phyloP scores from a whole-genome alignment of 2,888 invertebrate species.

The Ceramica pisi region DNA sequence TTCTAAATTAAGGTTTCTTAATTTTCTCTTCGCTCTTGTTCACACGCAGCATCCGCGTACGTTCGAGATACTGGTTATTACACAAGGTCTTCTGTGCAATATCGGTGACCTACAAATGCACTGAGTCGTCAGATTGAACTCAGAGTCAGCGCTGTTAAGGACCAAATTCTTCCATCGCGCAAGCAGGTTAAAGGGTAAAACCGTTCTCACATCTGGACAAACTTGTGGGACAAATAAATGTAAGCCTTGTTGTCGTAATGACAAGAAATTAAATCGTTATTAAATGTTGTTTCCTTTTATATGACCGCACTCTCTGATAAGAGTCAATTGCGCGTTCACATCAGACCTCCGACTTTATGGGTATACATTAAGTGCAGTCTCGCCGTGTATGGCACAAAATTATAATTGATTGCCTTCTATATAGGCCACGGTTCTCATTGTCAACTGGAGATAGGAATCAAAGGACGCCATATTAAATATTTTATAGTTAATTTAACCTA shows the following conservation, averaged over 20 bases:
- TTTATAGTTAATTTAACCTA: slow-evolving; percentile 22
- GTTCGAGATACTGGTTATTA: slow-evolving; percentile 76
- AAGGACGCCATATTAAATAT: slow-evolving; percentile 67
- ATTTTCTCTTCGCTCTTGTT: slow-evolving; percentile 65
- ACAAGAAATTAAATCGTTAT: slow-evolving; percentile 77
- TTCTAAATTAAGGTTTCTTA: slow-evolving; percentile 58
- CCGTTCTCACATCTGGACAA: slow-evolving; percentile 78
- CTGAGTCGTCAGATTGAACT: slow-evolving; percentile 75
- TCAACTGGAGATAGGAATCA: slow-evolving; percentile 79
- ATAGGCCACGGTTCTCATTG: slow-evolving; percentile 81
- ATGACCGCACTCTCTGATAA: slow-evolving; percentile 83
- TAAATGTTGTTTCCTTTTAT: slow-evolving; percentile 79
- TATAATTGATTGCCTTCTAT: slow-evolving; percentile 81
- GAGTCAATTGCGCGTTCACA: slow-evolving; percentile 74
- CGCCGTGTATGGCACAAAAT: slow-evolving; percentile 81
- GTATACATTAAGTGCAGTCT: slow-evolving; percentile 79
- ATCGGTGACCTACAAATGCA: slow-evolving; percentile 84
- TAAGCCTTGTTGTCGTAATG: slow-evolving; percentile 74
- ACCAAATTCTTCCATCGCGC: slow-evolving; percentile 75
- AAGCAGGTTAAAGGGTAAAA: slow-evolving; percentile 82
- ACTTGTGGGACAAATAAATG: slow-evolving; percentile 72
- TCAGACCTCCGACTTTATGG: slow-evolving; percentile 74
- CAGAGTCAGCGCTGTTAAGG: slow-evolving; percentile 75
- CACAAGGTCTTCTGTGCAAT: slow-evolving; percentile 85
- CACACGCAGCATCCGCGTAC: slow-evolving; percentile 74